Conservation (phyloP, 2,888 invertebrate genomes). For the Dasypogon diadema region DNA sequence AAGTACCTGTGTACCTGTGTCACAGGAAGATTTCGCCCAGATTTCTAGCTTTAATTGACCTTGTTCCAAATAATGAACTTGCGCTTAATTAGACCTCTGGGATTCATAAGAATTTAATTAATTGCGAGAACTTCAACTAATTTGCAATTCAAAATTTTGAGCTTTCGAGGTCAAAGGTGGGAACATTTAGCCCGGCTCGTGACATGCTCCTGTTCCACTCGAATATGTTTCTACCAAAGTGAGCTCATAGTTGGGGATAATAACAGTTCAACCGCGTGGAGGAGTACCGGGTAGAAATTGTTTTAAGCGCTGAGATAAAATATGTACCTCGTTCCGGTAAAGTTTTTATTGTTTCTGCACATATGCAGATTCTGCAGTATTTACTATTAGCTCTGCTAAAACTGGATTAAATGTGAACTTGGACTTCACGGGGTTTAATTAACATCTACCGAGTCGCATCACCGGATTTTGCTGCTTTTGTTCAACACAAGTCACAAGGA, state of each 20-base stretch:
- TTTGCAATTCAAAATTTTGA: conserved; percentile 34
- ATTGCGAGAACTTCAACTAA: conserved; percentile 29
- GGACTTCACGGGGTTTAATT: not conserved
- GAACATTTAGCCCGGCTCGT: not conserved
- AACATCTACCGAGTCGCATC: not conserved
- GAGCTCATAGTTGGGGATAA: too few species aligned
- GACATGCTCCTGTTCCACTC: not conserved
- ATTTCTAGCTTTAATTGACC: conserved; percentile 30
- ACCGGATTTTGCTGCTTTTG: too few species aligned
- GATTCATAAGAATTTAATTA: conserved; percentile 37
- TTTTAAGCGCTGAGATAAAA: not conserved
- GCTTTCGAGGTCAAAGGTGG: conserved; percentile 29
- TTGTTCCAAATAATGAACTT: conserved; percentile 31
- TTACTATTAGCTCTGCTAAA: not conserved
- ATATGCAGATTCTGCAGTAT: not conserved
- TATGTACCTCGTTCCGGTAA: not conserved
- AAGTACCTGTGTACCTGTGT: not conserved
- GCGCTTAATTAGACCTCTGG: conserved; percentile 33
- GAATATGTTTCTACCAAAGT: too few species aligned
- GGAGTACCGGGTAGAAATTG: not conserved
- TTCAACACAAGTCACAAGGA: too few species aligned
- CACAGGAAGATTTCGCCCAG: not conserved
- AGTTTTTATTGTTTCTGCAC: not conserved
- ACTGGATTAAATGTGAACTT: not conserved
- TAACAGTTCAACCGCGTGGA: too few species aligned